These are phyloP conservation scores for Vanessa tameamea DNA, from an alignment of 1,140 invertebrate genomes.

Conservation along the genomic window DNA sequence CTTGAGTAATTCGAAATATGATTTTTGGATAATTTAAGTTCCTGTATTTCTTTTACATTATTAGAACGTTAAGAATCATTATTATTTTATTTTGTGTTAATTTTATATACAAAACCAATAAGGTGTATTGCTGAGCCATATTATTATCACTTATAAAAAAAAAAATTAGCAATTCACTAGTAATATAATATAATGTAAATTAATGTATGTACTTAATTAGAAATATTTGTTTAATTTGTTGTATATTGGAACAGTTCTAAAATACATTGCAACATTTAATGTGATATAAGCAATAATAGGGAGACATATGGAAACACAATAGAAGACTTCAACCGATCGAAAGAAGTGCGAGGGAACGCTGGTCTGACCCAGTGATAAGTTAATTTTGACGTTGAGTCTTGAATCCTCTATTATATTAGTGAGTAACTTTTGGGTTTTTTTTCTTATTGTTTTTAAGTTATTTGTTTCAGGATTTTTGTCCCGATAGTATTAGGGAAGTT, in stretches of 20 bases:
- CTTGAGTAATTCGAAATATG: conserved; percentile 29
- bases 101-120: conserved; percentile 34
- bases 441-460: conserved; percentile 81
- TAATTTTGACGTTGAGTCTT: conserved; percentile 68
- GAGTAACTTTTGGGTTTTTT: conserved; percentile 79
- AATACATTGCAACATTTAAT: conserved; percentile 69
- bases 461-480: conserved; percentile 81
- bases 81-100: conserved; percentile 28
- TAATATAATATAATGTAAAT: conserved; percentile 52
- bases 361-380: conserved; percentile 58
- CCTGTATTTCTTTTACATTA: conserved; percentile 44
- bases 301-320: conserved; percentile 56
- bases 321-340: conserved; percentile 58
- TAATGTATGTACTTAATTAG: conserved; percentile 78
- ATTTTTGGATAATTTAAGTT: conserved; percentile 46
- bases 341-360: conserved; percentile 38
- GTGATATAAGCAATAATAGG: conserved; percentile 79
- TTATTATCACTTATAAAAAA: conserved; percentile 64
- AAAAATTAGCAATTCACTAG: conserved; percentile 60
- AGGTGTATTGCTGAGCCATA: conserved; percentile 62
- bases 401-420: conserved; percentile 78
- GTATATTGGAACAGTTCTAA: conserved; percentile 69
- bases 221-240: conserved; percentile 72
- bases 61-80: conserved; percentile 28
- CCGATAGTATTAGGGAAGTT: conserved; percentile 81